These are phyloP conservation scores for Netelia fuscicornis DNA, from an alignment of 2,888 invertebrate genomes.

Conservation along the genomic window DNA sequence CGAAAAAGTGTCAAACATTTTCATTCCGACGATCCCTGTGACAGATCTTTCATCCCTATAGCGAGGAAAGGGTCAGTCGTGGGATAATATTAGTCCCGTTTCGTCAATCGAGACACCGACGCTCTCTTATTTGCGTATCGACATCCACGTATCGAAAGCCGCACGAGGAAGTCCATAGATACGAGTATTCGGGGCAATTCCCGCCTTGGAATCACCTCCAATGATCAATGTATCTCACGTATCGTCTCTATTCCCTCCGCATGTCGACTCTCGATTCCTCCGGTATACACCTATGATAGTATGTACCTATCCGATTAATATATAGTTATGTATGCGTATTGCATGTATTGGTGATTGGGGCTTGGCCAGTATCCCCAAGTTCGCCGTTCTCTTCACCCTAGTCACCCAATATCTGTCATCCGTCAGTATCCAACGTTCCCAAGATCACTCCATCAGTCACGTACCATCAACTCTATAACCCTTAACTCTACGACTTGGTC, in stretches of 20 bases:
- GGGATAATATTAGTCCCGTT: conserved; percentile 22
- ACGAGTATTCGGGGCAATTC: conserved; percentile 40
- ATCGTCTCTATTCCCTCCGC: conserved; percentile 28
- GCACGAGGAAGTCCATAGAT: neutral
- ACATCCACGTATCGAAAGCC: conserved; percentile 10
- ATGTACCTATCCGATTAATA: conserved; percentile 23
- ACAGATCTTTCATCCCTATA: too few species aligned
- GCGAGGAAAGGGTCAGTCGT: neutral
- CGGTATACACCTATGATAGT: conserved; percentile 8
- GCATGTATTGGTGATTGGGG: conserved; percentile 11
- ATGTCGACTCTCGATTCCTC: conserved; percentile 34
- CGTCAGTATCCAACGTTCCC: conserved; percentile 50
- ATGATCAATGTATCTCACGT: conserved; percentile 51
- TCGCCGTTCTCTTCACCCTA: conserved; percentile 19
- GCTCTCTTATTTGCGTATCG: conserved; percentile 44
- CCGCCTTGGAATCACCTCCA: conserved; percentile 50
- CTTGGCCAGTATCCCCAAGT: conserved; percentile 37
- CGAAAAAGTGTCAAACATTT: too few species aligned
- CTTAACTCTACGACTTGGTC: conserved; percentile 24
- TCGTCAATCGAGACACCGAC: conserved; percentile 42
- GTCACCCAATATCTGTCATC: conserved; percentile 14
- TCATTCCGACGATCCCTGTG: too few species aligned
- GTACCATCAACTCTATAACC: conserved; percentile 40
- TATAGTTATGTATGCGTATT: conserved; percentile 6
- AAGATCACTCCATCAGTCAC: conserved; percentile 65